Evolutionary conservation across 2,888 invertebrate genomes (phyloP).

Genomic region (Agrochola lota): DNA sequence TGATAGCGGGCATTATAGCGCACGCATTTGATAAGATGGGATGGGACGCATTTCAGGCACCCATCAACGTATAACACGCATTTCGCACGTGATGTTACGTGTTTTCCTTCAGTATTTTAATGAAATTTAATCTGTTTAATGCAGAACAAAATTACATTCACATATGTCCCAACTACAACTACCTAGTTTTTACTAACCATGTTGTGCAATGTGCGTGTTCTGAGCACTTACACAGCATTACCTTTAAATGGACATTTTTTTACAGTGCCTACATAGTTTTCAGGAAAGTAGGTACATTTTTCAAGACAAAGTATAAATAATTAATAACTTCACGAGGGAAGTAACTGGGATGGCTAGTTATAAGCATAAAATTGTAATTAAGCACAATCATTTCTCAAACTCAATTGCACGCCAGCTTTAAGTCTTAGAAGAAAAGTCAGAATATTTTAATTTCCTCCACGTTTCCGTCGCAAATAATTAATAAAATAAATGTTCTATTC

Average conservation of each 20-base stretch:
- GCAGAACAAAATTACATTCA: slow-evolving; percentile 1
- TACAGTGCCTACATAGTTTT: background rate
- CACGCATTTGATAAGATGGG: slow-evolving; percentile 3
- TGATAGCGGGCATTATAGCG: background rate
- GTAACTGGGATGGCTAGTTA: slow-evolving; percentile 12
- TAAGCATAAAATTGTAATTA: slow-evolving; percentile 47
- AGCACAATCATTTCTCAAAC: slow-evolving; percentile 51
- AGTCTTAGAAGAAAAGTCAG: slow-evolving; percentile 20
- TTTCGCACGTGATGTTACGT: slow-evolving; percentile 10
- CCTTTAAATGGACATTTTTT: background rate
- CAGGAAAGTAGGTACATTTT: background rate
- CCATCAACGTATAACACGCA: background rate
- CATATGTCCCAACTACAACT: background rate
- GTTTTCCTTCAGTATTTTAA: slow-evolving; percentile 10
- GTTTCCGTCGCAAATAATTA: slow-evolving; percentile 19
- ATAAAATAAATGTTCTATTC: slow-evolving; percentile 10
- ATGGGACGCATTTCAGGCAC: background rate
- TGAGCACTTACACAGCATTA: background rate
- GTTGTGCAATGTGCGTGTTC: slow-evolving; percentile 11
- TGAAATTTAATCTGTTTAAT: slow-evolving; percentile 14
- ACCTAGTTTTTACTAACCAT: background rate
- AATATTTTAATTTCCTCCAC: slow-evolving; percentile 41
- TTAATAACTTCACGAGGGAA: slow-evolving; percentile 12
- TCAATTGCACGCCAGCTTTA: slow-evolving; percentile 47
- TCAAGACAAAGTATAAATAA: slow-evolving; percentile 6